Evolutionary conservation across 2,888 invertebrate genomes (phyloP), one percentile per base, ranked within the genome.

Genomic region (Scelioninae gen. 1): DNA sequence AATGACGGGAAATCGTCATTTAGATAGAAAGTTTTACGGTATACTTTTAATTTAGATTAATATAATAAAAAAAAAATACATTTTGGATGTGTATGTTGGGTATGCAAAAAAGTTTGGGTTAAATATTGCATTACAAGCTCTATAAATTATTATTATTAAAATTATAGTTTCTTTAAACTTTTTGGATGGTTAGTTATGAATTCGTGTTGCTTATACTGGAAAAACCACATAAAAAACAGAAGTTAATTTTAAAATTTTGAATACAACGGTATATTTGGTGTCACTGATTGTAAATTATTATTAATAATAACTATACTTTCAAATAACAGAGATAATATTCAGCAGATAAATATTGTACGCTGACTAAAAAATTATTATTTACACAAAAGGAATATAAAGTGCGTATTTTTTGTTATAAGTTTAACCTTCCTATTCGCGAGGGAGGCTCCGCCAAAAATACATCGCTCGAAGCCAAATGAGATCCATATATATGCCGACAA

Each of bases 391-490:
- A 62, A 68, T 56, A 69, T 63, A 23, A 69, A 71, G 63, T 63
- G 15, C 31, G 47, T 31, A 16, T 47, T 78, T 76, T 68, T 72
- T 66, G 58, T 72, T 78, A 49, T 49, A 71, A 71, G 58, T 51
- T 38, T 29, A 71, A 71, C 15, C 72, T 71, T 72, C 43, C 65
- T 43, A 72, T 69, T 79, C 65, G 65, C 51, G 58, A 79, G 71
- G 78, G 65, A 72, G 65, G 43, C 65, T 31, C 16, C 65, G 78
- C 72, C 78, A 79, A 79, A 79, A 79, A 79, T 79, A 79, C 78
- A 79, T 66, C 45, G 78, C 78, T 60, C 65, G 31, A 58, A 72
- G 72, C 72, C 65, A 79, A 72, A 79, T 68, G 60, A 69, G 49
- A 68, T 47, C 34, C 75, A 56, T 62, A 55, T 80, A 60, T 56